Evolutionary conservation across 1,140 invertebrate genomes (phyloP).

Genomic region (Drosophila suzukii): DNA sequence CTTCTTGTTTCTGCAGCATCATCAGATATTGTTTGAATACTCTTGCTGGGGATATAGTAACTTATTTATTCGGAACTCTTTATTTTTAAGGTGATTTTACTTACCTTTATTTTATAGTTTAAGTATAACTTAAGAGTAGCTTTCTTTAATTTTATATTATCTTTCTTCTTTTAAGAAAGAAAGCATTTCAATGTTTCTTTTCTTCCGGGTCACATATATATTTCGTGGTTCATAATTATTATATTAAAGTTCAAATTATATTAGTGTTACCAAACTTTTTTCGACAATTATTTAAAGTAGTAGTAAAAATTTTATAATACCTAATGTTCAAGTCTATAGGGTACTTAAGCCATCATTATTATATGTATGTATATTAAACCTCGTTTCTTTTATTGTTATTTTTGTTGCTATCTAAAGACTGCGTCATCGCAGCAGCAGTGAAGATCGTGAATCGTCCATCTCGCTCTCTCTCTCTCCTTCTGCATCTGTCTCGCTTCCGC

Average conservation of each 20-base stretch:
- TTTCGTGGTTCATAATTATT: too few relatives aligned
- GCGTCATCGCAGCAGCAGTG: conserved; percentile 61
- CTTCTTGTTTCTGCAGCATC: conserved; percentile 75
- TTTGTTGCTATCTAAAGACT: conserved; percentile 57
- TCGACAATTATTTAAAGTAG: too few relatives aligned
- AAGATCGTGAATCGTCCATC: conserved; percentile 40
- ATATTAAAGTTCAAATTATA: too few relatives aligned
- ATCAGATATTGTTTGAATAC: conserved; percentile 60
- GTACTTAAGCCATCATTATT: neutral
- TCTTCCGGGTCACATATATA: too few relatives aligned
- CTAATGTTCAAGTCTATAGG: neutral
- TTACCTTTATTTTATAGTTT: too few relatives aligned
- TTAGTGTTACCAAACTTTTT: too few relatives aligned
- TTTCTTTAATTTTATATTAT: too few relatives aligned
- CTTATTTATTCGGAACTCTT: neutral
- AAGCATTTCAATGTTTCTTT: too few relatives aligned
- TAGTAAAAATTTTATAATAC: too few relatives aligned
- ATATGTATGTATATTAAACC: neutral
- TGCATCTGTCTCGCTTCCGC: conserved; percentile 39
- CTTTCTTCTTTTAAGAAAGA: too few relatives aligned
- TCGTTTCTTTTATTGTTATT: conserved; percentile 54
- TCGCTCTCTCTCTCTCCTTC: conserved; percentile 8
- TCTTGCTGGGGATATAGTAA: neutral
- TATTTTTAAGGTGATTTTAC: neutral
- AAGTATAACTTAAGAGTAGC: too few relatives aligned